Evolutionary conservation across 2,888 invertebrate species (phyloP), one percentile per base, ranked within the genome.

Genomic region (Hypomecis punctinalis): DNA sequence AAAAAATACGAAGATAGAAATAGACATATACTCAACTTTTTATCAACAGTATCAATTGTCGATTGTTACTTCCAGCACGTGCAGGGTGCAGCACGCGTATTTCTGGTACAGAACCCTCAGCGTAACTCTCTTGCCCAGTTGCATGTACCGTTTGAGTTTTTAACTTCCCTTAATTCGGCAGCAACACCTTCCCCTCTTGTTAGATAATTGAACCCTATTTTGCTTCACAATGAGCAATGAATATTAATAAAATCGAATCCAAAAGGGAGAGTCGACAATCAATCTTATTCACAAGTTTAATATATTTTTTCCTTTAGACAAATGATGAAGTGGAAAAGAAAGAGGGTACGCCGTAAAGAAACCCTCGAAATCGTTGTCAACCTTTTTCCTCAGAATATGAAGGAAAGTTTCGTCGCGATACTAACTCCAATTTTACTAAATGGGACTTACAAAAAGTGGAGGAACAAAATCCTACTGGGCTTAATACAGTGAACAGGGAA

Each of bases 181-280:
- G 45, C 75, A 78, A 84, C 85, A 86, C 86, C 85, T 85, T 80
- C 68, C 67, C 71, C 64, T 70, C 76, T 76, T 79, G 79, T 60
- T 56, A 11, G 74, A 74, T 83, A 88, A 86, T 83, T 82, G 82
- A 78, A 76, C 81, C 81, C 80, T 76, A 78, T 84, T 87, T 85
- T 83, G 81, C 86, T 86, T 79, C 76, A 82, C 82, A 88, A 89
- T 87, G 82, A 85, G 83, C 84, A 84, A 90, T 90, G 86, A 89
- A 90, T 90, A 89, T 89, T 89, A 86, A 89, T 88, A 85, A 83
- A 85, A 84, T 84, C 76, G 74, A 77, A 80, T 76, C 69, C 69
- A 74, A 73, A 69, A 61, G 68, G 69, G 61, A 63, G 65, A 66
- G 74, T 80, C 80, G 69, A 76, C 65, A 71, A 84, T 84, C 79